Conservation (phyloP, 2,888 invertebrate species). For the Tipula confusa region DNA sequence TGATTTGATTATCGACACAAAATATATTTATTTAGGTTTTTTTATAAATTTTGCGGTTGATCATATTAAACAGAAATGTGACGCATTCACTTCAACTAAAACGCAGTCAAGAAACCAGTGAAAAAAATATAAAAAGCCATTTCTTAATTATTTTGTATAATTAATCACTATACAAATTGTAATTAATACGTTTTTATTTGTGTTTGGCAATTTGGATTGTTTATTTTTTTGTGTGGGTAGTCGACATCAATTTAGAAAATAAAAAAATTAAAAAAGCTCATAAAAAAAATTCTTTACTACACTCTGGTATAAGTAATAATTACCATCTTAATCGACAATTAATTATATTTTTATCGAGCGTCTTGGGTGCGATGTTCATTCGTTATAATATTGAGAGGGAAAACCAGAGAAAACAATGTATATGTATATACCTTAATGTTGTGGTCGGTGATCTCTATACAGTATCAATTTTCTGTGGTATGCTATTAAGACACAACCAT, state of each 20-base stretch:
- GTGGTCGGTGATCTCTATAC: no score
- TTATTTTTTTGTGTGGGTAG: not conserved
- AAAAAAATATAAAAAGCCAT: no score
- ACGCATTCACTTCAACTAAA: not conserved
- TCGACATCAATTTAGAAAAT: not conserved
- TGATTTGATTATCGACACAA: not conserved
- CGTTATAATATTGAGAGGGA: not conserved
- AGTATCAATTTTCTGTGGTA: not conserved
- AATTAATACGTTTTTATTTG: slow-evolving; percentile 5
- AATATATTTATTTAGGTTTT: not conserved
- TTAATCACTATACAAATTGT: slow-evolving; percentile 16
- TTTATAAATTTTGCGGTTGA: not conserved
- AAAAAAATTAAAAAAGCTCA: not conserved
- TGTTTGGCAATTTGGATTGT: not conserved
- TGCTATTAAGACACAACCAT: not conserved
- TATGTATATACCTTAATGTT: not conserved
- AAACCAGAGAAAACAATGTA: not conserved
- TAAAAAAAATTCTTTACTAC: not conserved
- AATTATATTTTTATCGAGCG: not conserved
- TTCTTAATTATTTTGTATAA: not conserved
- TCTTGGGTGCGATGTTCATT: not conserved
- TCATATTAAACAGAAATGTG: not conserved
- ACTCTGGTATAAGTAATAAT: not conserved
- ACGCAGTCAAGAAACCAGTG: not conserved
- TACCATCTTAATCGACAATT: not conserved